Conservation (phyloP, 2,888 invertebrate genomes). For the Corythucha ciliata region DNA sequence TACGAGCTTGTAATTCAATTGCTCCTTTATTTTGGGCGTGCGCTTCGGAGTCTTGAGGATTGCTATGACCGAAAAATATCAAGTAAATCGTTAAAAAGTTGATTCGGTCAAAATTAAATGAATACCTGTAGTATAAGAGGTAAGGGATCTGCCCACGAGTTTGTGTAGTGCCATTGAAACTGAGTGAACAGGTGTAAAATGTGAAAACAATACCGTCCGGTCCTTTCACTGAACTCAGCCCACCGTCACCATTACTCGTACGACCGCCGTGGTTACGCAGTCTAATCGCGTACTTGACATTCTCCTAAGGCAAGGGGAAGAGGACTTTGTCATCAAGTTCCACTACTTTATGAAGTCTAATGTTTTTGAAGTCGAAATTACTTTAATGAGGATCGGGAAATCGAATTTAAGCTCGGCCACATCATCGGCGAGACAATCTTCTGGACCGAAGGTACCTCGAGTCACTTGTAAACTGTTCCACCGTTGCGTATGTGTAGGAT, state of each 20-base stretch:
- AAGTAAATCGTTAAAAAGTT: no score
- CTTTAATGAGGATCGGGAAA: slow-evolving; percentile 74
- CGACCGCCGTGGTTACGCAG: slow-evolving; percentile 82
- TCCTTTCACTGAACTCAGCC: slow-evolving; percentile 76
- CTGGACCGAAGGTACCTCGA: slow-evolving; percentile 73
- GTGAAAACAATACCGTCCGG: slow-evolving; percentile 86
- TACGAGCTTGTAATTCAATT: slow-evolving; percentile 54
- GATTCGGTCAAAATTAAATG: slow-evolving; percentile 7
- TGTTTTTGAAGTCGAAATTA: slow-evolving; percentile 39
- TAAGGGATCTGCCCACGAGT: slow-evolving; percentile 91
- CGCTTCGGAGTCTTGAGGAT: slow-evolving; percentile 51
- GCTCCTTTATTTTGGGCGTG: slow-evolving; percentile 50
- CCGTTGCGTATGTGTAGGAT: slow-evolving; percentile 56
- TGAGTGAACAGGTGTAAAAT: slow-evolving; percentile 82
- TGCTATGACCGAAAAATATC: slow-evolving; percentile 41
- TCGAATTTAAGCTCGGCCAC: slow-evolving; percentile 86
- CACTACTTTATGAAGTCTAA: not conserved
- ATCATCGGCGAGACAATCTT: slow-evolving; percentile 73
- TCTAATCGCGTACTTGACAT: slow-evolving; percentile 78
- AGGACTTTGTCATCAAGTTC: not conserved
- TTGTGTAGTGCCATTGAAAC: slow-evolving; percentile 93
- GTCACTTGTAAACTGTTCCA: slow-evolving; percentile 83
- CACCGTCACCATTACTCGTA: slow-evolving; percentile 91
- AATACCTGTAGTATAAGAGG: slow-evolving; percentile 74
- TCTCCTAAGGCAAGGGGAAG: slow-evolving; percentile 54